Evolutionary conservation across 23 tunicate species (phyloP).

Genomic region (Halocynthia aurantium): DNA sequence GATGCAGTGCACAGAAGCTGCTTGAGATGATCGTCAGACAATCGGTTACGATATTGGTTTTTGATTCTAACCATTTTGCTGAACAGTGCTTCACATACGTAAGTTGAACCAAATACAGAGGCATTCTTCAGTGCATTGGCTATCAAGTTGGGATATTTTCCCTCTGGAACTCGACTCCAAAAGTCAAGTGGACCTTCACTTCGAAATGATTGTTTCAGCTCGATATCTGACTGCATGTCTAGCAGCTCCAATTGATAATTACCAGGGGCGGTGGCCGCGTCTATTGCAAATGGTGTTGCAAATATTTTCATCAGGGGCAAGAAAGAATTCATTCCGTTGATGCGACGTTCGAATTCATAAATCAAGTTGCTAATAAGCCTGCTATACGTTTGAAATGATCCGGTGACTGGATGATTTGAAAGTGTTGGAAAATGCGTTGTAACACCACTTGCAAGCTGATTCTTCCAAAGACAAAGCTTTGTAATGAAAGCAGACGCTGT

Average conservation of each 20-base stretch:
- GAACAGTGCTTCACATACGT: constrained; percentile 59
- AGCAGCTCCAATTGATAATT: constrained; percentile 54
- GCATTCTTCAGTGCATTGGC: constrained; percentile 39
- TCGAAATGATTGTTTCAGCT: constrained; percentile 43
- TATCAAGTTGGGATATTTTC: constrained; percentile 41
- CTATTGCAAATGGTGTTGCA: constrained; percentile 32
- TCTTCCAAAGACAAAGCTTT: constrained; percentile 48
- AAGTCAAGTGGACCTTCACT: constrained; percentile 37
- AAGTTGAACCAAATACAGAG: constrained; percentile 56
- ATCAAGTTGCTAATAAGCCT: constrained; percentile 16
- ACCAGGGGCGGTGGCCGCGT: constrained; percentile 35
- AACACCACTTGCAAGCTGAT: constrained; percentile 59
- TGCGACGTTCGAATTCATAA: constrained; percentile 5
- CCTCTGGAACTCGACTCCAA: constrained; percentile 55
- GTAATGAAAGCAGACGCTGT: constrained; percentile 53
- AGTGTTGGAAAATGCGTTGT: constrained; percentile 51
- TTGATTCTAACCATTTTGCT: constrained; percentile 56
- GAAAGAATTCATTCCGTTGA: constrained; percentile 22
- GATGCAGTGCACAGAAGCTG: too few relatives aligned
- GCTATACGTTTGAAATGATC: constrained; percentile 21
- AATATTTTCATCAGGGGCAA: constrained; percentile 40
- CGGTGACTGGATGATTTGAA: constrained; percentile 29
- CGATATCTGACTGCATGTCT: constrained; percentile 52
- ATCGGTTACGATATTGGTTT: constrained; percentile 45
- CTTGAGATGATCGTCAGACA: constrained; percentile 46